Percentiles rank a stretch among this genome's conserved stretches.
Conservation (phyloP, 1,140 invertebrate genomes). For the Bactericera cockerelli region DNA sequence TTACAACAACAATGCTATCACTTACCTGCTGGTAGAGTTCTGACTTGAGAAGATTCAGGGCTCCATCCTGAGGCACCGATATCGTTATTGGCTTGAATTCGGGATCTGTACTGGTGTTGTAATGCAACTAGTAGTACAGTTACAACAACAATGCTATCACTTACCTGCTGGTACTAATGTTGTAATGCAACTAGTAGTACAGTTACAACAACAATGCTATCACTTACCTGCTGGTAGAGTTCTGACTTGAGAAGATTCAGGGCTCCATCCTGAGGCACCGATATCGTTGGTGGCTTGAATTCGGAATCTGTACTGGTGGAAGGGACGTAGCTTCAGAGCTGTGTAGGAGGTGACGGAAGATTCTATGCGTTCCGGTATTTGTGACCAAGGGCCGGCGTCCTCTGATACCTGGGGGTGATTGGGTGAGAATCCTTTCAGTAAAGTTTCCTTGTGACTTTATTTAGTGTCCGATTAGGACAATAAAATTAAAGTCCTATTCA, state of each 20-base stretch:
- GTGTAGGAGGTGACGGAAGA: constrained; percentile 69
- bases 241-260: constrained; percentile 69
- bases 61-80: constrained; percentile 87
- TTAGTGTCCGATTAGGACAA: no score
- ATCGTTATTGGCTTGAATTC: constrained; percentile 91
- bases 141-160: no score
- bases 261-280: constrained; percentile 79
- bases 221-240: constrained; percentile 65
- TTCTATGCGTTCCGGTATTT: constrained; percentile 65
- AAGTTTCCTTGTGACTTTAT: no score
- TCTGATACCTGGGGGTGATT: constrained; percentile 52
- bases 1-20: no score
- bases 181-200: no score
- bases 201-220: no score
- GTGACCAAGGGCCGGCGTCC: constrained; percentile 63
- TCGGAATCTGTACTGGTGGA: constrained; percentile 80
- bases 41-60: constrained; percentile 67
- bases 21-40: constrained; percentile 66
- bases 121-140: no score
- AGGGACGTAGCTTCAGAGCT: constrained; percentile 66
- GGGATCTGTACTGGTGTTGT: constrained; percentile 83
- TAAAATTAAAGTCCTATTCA: no score
- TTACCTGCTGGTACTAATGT: no score
- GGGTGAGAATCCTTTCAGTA: no score
- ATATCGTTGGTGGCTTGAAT: constrained; percentile 94